Evolutionary conservation across 2,113 vertebrate species (phyloP), one percentile per base, ranked within the genome.

Genomic region (Melanerpes formicivorus): DNA sequence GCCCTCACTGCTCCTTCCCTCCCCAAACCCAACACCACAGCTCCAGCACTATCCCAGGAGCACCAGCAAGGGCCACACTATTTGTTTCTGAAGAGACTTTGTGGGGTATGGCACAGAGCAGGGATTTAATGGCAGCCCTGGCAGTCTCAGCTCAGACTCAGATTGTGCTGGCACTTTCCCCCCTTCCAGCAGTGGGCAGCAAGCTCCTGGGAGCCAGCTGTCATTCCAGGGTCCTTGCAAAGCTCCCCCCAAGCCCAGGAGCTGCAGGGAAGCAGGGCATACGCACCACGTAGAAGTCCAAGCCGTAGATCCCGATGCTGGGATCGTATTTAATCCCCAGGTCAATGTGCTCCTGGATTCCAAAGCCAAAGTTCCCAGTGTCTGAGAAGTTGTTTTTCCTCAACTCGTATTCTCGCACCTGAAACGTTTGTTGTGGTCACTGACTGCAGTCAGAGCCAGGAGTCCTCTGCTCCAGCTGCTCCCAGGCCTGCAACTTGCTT

Each of bases 311-410:
- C 4, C 99, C 99, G 19, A 99, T 99, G 91, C 99, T 99, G 79
- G 99, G 99, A 88, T 99, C 99, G 0, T 99, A 99, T 95, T 99
- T 99, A 93, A 99, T 99, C 10, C 99, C 99, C 98, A 99, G 97
- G 86, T 99, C 99, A 6, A 99, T 99, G 97, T 99, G 99, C 62
- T 99, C 99, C 97, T 99, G 99, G 97, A 99, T 99, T 25, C 99
- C 99, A 94, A 99, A 99, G 84, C 99, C 99, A 21, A 99, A 99
- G 98, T 99, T 99, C 67, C 99, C 99, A 0, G 99, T 99, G 80
- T 99, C 99, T 0, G 99, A 99, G 97, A 99, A 99, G 98, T 99
- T 99, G 95, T 99, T 99, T 97, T 99, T 99, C 46, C 99, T 98
- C 97, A 99, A 84, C 93, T 99, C 99, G 4, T 99, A 99, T 93